phyloP scores from a whole-genome alignment of 2,888 invertebrate species.

The Dryobotodes eremita region DNA sequence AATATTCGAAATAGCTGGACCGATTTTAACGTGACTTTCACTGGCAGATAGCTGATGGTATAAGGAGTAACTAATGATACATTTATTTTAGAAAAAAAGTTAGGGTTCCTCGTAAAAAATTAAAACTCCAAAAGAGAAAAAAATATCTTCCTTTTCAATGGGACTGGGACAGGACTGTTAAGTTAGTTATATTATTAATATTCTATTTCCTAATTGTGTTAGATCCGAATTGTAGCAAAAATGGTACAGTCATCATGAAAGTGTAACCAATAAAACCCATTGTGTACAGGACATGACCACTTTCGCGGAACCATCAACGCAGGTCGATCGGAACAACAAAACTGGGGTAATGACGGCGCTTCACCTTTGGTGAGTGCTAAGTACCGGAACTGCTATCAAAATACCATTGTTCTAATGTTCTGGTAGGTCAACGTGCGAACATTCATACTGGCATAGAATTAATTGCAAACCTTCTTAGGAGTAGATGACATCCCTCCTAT shows the following conservation, averaged over 20 bases:
- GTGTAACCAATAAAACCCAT: conserved; percentile 31
- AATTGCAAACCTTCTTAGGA: neutral
- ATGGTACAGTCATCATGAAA: conserved; percentile 26
- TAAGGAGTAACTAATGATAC: too few species aligned
- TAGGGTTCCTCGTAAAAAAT: too few species aligned
- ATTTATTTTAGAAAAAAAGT: too few species aligned
- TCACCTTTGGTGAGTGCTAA: conserved; percentile 18
- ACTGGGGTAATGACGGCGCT: conserved; percentile 41
- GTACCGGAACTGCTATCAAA: conserved; percentile 40
- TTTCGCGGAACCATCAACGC: conserved; percentile 41
- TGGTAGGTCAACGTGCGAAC: conserved; percentile 17
- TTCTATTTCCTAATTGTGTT: neutral
- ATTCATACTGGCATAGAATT: neutral
- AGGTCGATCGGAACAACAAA: conserved; percentile 48
- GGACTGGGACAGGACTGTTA: too few species aligned
- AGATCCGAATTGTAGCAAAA: neutral
- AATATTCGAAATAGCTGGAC: too few species aligned
- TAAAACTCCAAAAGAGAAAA: too few species aligned
- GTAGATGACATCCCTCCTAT: too few species aligned
- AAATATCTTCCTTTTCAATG: too few species aligned
- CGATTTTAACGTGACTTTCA: too few species aligned
- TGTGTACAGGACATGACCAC: conserved; percentile 31
- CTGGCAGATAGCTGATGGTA: too few species aligned
- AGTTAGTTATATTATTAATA: neutral
- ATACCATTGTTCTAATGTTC: conserved; percentile 51